A percentile compares a stretch with the other conserved stretches of the same genome.
Evolutionary conservation across 2,797 vertebrate genomes (phyloP).

Genomic region (Falco rusticolus): DNA sequence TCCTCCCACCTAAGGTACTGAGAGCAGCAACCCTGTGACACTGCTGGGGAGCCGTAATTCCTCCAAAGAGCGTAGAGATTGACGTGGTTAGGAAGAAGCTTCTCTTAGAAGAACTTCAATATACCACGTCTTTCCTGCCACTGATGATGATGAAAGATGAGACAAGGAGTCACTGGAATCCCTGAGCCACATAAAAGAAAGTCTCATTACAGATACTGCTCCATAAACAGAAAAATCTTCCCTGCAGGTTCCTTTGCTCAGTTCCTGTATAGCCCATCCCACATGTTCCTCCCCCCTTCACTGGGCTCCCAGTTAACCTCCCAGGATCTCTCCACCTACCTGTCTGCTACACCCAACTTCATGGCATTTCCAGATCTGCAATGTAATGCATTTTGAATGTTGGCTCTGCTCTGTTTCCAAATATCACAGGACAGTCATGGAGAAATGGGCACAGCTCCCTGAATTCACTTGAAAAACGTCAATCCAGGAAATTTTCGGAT

Average conservation of each 20-base stretch:
- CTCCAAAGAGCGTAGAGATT: neutral
- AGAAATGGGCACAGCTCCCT: neutral
- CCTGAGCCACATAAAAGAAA: neutral
- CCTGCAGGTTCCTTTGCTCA: neutral
- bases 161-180: neutral
- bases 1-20: neutral
- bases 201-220: neutral
- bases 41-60: neutral
- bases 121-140: neutral
- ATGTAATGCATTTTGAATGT: neutral
- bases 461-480: neutral
- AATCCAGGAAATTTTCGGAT: neutral
- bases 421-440: fast-evolving
- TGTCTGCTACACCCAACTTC: too few species aligned
- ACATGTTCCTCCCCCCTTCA: neutral
- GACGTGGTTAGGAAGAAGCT: neutral
- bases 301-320: neutral
- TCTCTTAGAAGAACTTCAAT: neutral
- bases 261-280: neutral
- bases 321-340: neutral
- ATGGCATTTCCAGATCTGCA: neutral
- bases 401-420: neutral
- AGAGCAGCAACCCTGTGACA: neutral
- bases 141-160: neutral
- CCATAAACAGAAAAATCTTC: neutral